These are phyloP conservation scores for Turnix velox DNA, from an alignment of 2,113 vertebrate genomes.

Conservation along the genomic window DNA sequence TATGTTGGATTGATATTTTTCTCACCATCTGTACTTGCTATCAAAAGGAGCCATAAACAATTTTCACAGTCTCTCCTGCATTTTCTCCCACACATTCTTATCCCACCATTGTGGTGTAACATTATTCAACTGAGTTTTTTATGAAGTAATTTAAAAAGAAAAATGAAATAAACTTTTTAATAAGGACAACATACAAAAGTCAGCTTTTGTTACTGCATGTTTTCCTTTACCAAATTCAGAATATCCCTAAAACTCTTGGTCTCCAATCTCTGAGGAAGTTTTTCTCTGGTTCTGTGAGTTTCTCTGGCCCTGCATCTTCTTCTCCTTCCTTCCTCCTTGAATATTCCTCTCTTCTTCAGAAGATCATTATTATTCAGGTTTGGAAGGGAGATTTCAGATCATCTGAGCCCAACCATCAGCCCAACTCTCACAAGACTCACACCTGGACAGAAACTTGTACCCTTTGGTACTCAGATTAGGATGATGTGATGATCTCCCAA, in stretches of 20 bases:
- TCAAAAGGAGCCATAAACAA: not conserved
- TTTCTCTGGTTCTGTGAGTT: not conserved
- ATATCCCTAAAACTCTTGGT: not conserved
- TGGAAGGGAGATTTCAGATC: too few relatives aligned
- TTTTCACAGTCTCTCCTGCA: not conserved
- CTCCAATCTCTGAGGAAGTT: not conserved
- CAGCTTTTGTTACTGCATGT: not conserved
- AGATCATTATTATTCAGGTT: too few relatives aligned
- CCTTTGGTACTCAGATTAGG: too few relatives aligned
- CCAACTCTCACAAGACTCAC: too few relatives aligned
- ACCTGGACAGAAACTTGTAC: too few relatives aligned
- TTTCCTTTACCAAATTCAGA: not conserved
- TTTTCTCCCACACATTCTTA: not conserved
- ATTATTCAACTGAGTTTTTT: not conserved
- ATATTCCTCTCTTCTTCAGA: not conserved
- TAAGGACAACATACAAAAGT: not conserved
- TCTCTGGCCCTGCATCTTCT: not conserved
- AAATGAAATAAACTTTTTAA: not conserved
- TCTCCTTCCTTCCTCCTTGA: not conserved
- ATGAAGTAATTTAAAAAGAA: not conserved
- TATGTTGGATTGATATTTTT: not conserved
- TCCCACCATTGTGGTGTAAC: accelerated
- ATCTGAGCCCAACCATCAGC: too few relatives aligned
- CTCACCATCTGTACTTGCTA: not conserved
- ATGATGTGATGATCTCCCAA: too few relatives aligned